These are phyloP conservation scores for Galeopsomyia nigrocyanea DNA, from an alignment of 2,888 invertebrate genomes.

Conservation along the genomic window DNA sequence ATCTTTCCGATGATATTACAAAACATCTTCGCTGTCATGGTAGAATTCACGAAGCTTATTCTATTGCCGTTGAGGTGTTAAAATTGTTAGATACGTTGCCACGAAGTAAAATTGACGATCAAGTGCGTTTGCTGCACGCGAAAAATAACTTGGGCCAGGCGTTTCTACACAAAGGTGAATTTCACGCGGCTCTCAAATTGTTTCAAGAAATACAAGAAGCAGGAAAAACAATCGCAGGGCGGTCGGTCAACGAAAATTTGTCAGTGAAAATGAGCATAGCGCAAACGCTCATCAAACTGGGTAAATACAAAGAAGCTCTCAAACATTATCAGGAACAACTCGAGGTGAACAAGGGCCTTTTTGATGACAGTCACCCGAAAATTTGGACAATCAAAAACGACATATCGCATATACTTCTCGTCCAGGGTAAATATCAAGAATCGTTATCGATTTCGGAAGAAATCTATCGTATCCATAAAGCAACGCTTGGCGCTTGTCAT, in stretches of 20 bases:
- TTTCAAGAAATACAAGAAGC: too few relatives aligned
- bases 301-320: constrained; percentile 12
- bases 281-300: background rate
- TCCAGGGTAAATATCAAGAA: constrained; percentile 4
- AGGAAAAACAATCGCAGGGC: too few relatives aligned
- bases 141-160: background rate
- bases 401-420: constrained; percentile 2
- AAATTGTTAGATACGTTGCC: too few relatives aligned
- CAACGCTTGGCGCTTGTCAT: constrained; percentile 5
- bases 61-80: too few relatives aligned
- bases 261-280: background rate
- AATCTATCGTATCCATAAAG: constrained; percentile 15
- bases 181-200: too few relatives aligned
- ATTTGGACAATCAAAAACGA: background rate
- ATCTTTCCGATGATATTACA: too few relatives aligned
- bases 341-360: background rate
- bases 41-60: too few relatives aligned
- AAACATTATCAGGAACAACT: background rate
- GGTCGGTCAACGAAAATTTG: too few relatives aligned
- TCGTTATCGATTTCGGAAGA: constrained; percentile 16
- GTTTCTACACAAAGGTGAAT: too few relatives aligned
- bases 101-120: too few relatives aligned
- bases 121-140: background rate
- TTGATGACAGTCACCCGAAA: constrained; percentile 4
- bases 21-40: too few relatives aligned